phyloP scores from a whole-genome alignment of 2,888 invertebrate species.

The Pristionchus mayeri region DNA sequence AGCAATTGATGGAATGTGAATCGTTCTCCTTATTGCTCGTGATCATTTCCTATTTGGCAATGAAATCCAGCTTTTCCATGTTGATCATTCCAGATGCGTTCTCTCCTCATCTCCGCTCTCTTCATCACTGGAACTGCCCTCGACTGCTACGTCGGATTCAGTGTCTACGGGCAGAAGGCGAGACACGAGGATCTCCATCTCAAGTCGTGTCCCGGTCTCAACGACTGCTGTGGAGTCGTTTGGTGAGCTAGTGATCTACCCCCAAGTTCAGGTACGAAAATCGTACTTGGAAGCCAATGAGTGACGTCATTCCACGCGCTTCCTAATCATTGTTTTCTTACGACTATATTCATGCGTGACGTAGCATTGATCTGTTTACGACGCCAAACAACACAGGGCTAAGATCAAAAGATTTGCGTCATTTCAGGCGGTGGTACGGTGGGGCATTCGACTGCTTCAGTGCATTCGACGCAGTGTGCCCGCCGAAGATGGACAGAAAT shows the following conservation, averaged over 20 bases:
- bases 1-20: too few relatives aligned
- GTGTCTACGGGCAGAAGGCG: not conserved
- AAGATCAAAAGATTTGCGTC: too few relatives aligned
- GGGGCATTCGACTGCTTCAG: not conserved
- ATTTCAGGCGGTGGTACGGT: conserved; percentile 8
- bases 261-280: too few relatives aligned
- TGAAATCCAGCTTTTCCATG: not conserved
- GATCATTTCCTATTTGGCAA: too few relatives aligned
- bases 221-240: conserved; percentile 12
- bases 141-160: not conserved
- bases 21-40: too few relatives aligned
- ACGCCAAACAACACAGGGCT: too few relatives aligned
- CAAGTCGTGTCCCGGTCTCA: not conserved
- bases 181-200: not conserved
- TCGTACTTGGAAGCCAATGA: too few relatives aligned
- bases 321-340: too few relatives aligned
- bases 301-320: too few relatives aligned
- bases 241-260: not conserved
- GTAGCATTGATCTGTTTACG: too few relatives aligned
- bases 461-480: not conserved
- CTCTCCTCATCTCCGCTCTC: not conserved
- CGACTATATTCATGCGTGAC: too few relatives aligned
- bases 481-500: not conserved
- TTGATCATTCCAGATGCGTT: not conserved
- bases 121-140: not conserved